Evolutionary conservation across 2,797 vertebrate species (phyloP), one percentile per base, ranked within the genome.

Genomic region (Erethizon dorsatum): DNA sequence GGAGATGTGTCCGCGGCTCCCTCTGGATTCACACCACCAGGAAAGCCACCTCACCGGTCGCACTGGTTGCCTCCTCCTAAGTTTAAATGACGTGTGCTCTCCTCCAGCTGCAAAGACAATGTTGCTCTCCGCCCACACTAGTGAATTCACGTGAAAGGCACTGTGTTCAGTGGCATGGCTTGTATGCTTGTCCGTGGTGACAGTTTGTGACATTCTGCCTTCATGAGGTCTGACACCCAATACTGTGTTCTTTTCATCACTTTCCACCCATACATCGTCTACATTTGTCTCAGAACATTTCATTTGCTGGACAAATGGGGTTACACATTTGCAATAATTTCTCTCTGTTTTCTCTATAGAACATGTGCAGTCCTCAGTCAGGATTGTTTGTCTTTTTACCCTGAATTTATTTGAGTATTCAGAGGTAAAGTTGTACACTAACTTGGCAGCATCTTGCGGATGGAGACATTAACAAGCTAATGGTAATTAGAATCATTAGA

Each of bases 111-210:
- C 96, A 95, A 82, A 97, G 96, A 95, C 97, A 92, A 11, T 88
- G 67, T 92, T 69, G 91, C 82, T 77, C 92, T 87, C 97, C 97
- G 97, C 96, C 96, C 71, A 0, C 93, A 94, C 96, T 97, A 97
- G 97, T 97, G 96, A 83, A 41, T 71, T 89, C 80, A 83, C 88
- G 91, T 31, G 97, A 96, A 96, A 96, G 94, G 78, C 63, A 1
- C 83, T 73, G 92, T 84, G 89, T 93, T n/a, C 79, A 73, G 97
- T 97, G 97, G 96, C 96, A 96, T 97, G 96, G 37, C 94, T 92
- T 95, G 95, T 96, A 85, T 79, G 33, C 93, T 93, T 93, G 95
- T 96, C 97, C 96, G 95, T 97, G 92, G 97, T 97, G 97, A 93
- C 94, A 31, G 96, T 95, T 11, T 17, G 52, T 97, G 96, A 94